A percentile compares a stretch with the other conserved stretches of the same genome.
Evolutionary conservation across 2,797 vertebrate genomes (phyloP).

Genomic region (Girardinus metallicus): DNA sequence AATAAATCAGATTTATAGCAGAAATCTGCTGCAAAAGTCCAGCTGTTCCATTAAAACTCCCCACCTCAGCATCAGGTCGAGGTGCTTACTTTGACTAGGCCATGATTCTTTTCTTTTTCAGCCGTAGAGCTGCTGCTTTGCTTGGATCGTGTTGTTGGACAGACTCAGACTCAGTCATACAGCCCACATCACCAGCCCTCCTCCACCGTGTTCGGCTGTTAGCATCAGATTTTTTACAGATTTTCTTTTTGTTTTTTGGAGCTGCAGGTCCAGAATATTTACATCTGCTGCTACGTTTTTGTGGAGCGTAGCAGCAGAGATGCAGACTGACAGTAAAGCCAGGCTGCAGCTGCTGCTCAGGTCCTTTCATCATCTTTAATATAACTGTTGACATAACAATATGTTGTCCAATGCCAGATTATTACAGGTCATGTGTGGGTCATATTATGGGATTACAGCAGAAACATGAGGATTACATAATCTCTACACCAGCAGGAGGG

Average conservation of each 20-base stretch:
- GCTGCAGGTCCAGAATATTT: not conserved
- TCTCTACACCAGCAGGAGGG: not conserved
- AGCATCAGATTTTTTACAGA: not conserved
- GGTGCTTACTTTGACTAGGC: not conserved
- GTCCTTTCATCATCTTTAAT: not conserved
- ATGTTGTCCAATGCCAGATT: not conserved
- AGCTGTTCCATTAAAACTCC: not conserved
- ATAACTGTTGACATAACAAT: conserved; percentile 2
- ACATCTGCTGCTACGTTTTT: not conserved
- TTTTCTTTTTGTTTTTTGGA: not conserved
- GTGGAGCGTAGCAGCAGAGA: not conserved
- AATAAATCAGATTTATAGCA: not conserved
- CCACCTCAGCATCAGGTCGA: not conserved
- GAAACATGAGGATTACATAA: conserved; percentile 3
- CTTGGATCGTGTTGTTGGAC: not conserved
- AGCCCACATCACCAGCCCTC: not conserved
- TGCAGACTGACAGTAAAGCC: not conserved
- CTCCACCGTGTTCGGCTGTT: not conserved
- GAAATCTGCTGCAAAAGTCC: not conserved
- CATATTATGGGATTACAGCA: conserved; percentile 4
- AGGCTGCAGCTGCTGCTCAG: not conserved
- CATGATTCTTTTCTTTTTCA: not conserved
- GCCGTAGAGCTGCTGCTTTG: not conserved
- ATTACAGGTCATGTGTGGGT: not conserved
- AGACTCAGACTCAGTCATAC: not conserved